Conservation (phyloP, 2,888 invertebrate species). For the Rhimphoctona megacephalus region DNA sequence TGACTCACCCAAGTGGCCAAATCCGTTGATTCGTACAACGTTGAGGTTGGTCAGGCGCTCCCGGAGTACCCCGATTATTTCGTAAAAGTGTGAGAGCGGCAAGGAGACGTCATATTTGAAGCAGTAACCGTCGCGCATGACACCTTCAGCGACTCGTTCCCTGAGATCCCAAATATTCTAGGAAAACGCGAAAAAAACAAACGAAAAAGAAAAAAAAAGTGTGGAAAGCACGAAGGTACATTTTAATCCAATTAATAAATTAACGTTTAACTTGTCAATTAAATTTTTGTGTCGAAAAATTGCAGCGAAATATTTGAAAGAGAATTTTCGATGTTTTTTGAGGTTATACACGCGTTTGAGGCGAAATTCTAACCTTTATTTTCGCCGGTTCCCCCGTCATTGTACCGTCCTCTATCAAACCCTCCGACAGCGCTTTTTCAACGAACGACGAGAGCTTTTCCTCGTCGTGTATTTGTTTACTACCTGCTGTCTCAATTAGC, state of each 20-base stretch:
- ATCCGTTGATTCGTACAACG: slow-evolving; percentile 91
- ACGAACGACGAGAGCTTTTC: slow-evolving; percentile 94
- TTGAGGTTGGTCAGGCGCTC: slow-evolving; percentile 88
- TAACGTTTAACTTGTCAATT: neutral
- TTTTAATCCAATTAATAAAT: slow-evolving; percentile 12
- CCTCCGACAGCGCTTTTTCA: slow-evolving; percentile 89
- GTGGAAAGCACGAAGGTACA: slow-evolving; percentile 15
- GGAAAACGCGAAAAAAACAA: slow-evolving; percentile 28
- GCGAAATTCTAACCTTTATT: slow-evolving; percentile 88
- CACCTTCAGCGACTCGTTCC: slow-evolving; percentile 93
- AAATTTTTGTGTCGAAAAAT: neutral
- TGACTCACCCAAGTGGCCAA: slow-evolving; percentile 95
- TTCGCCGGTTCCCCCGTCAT: slow-evolving; percentile 93
- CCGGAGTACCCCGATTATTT: slow-evolving; percentile 90
- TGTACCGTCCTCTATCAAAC: slow-evolving; percentile 93
- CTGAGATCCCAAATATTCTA: slow-evolving; percentile 94
- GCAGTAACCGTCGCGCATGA: slow-evolving; percentile 93
- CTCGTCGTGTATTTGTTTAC: slow-evolving; percentile 93
- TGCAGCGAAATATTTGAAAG: neutral
- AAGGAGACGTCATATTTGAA: slow-evolving; percentile 98
- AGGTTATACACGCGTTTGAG: slow-evolving; percentile 40
- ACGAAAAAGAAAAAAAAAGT: neutral
- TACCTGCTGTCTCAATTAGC: slow-evolving; percentile 95
- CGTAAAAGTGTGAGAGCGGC: slow-evolving; percentile 93
- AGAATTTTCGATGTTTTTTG: slow-evolving; percentile 24